Conservation (phyloP, 2,113 vertebrate genomes). For the Semicossyphus pulcher region DNA sequence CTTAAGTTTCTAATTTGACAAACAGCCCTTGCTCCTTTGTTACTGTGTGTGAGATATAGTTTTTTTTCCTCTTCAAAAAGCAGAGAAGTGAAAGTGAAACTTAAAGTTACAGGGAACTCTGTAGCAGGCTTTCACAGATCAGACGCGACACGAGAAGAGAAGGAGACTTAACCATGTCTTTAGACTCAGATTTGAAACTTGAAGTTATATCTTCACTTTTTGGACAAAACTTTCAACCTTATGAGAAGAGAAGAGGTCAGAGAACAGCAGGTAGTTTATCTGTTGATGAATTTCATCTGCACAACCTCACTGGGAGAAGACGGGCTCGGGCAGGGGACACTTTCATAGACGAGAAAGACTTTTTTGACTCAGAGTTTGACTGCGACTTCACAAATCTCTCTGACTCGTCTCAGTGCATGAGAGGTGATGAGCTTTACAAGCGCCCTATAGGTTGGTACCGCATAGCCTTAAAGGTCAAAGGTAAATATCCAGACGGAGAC, state of each 20-base stretch:
- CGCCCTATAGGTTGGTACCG: slow-evolving; percentile 30
- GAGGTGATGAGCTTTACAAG: slow-evolving; percentile 16
- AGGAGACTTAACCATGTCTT: too few species aligned
- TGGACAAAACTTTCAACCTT: neutral
- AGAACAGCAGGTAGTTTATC: neutral
- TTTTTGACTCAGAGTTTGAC: slow-evolving; percentile 16
- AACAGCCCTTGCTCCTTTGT: too few species aligned
- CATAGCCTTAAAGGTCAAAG: slow-evolving; percentile 34
- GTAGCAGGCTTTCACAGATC: too few species aligned
- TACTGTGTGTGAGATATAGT: too few species aligned
- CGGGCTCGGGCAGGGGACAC: too few species aligned
- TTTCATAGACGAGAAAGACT: neutral
- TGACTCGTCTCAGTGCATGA: neutral
- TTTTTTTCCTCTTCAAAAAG: too few species aligned
- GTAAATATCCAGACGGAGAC: slow-evolving; percentile 35
- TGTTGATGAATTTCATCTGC: neutral
- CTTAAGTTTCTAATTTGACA: too few species aligned
- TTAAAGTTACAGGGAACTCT: too few species aligned
- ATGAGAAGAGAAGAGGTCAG: neutral
- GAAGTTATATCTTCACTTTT: slow-evolving; percentile 3
- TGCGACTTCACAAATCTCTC: slow-evolving; percentile 4
- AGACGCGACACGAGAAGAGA: too few species aligned
- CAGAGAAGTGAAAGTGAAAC: too few species aligned
- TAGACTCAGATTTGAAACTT: slow-evolving; percentile 10
- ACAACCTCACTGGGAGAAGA: neutral